These are phyloP conservation scores for Enteromius trimaculatus DNA, from an alignment of 2,797 vertebrate genomes.

Conservation along the genomic window DNA sequence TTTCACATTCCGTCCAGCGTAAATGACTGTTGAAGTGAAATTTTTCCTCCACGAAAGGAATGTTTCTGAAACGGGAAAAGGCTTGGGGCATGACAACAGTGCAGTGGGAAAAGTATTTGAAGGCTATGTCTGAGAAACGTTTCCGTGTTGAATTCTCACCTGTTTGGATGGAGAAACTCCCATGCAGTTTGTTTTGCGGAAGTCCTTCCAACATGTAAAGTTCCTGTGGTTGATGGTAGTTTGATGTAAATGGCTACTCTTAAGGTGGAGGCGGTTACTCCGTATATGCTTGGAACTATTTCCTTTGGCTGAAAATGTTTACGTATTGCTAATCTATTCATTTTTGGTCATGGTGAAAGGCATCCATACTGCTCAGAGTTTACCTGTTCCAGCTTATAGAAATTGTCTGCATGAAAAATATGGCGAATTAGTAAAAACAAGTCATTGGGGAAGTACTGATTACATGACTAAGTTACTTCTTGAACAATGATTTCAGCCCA, in stretches of 20 bases:
- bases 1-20: slow-evolving; percentile 44
- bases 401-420: neutral
- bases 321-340: neutral
- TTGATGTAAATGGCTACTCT: neutral
- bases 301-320: neutral
- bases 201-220: neutral
- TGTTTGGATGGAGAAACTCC: neutral
- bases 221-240: neutral
- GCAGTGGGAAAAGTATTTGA: slow-evolving; percentile 1
- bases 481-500: neutral
- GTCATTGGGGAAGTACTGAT: neutral
- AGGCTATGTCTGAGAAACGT: neutral
- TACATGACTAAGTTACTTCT: neutral
- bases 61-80: slow-evolving; percentile 14
- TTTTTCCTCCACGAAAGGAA: slow-evolving; percentile 38
- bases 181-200: neutral
- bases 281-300: neutral
- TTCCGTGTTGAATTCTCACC: neutral
- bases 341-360: neutral
- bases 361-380: neutral
- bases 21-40: slow-evolving; percentile 27
- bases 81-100: slow-evolving; percentile 15
- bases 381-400: neutral
- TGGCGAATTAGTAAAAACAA: neutral
- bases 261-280: neutral